phyloP scores from a whole-genome alignment of 2,888 invertebrate genomes.

The Andrena flavipes region DNA sequence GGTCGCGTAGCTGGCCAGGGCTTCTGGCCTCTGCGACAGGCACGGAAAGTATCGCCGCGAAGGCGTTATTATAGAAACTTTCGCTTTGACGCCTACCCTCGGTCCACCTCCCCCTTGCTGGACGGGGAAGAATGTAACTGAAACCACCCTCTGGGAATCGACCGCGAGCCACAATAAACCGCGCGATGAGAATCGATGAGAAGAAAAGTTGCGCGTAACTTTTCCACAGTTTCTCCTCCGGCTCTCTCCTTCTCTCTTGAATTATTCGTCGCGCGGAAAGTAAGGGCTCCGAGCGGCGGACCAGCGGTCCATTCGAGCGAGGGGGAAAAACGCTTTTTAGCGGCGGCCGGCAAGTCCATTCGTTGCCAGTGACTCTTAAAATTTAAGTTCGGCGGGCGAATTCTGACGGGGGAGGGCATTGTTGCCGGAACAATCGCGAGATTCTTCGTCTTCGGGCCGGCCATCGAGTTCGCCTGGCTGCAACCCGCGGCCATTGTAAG shows the following conservation, averaged over 20 bases:
- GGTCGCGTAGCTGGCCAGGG: conserved; percentile 31
- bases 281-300: conserved; percentile 18
- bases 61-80: conserved; percentile 62
- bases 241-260: conserved; percentile 39
- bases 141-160: conserved; percentile 31
- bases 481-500: conserved; percentile 49
- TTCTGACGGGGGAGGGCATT: conserved; percentile 37
- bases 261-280: conserved; percentile 66
- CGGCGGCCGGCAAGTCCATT: conserved; percentile 57
- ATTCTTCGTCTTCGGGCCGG: conserved; percentile 14
- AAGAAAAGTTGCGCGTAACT: conserved; percentile 34
- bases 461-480: conserved; percentile 18
- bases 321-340: conserved; percentile 48
- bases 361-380: conserved; percentile 61
- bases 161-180: conserved; percentile 45
- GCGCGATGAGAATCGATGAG: conserved; percentile 25
- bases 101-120: conserved; percentile 7
- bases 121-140: conserved; percentile 52
- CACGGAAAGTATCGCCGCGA: conserved; percentile 35
- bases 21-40: conserved; percentile 7
- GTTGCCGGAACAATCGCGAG: conserved; percentile 58
- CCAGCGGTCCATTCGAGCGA: conserved; percentile 40
- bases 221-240: conserved; percentile 27
- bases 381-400: conserved; percentile 56
- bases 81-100: conserved; percentile 57